Evolutionary conservation across 2,113 vertebrate species (phyloP).

Genomic region (human (Homo sapiens)): DNA sequence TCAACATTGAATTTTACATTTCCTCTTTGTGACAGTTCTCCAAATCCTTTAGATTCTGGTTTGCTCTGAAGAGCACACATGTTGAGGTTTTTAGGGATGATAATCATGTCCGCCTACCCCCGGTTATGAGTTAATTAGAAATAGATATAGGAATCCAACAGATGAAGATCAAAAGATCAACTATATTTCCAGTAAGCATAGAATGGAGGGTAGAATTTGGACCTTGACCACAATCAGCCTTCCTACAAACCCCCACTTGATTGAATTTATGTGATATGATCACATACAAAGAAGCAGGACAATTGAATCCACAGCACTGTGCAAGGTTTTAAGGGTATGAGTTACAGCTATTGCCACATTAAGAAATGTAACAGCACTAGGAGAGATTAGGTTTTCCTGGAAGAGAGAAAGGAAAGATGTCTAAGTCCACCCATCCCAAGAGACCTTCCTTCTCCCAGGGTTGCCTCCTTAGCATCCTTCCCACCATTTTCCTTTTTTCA

Average conservation of each 20-base stretch:
- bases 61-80: background rate
- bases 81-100: background rate
- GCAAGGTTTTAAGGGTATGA: background rate
- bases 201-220: background rate
- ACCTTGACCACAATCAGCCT: background rate
- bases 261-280: background rate
- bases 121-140: slow-evolving; percentile 43
- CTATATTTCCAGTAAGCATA: slow-evolving; percentile 27
- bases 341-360: background rate
- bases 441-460: background rate
- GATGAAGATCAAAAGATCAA: slow-evolving; percentile 35
- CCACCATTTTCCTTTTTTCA: background rate
- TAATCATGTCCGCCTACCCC: background rate
- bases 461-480: background rate
- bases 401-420: background rate
- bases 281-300: background rate
- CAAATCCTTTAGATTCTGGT: background rate
- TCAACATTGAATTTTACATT: background rate
- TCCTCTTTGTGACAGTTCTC: background rate
- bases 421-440: background rate
- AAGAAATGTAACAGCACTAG: background rate
- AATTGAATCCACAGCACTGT: background rate
- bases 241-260: background rate
- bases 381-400: background rate
- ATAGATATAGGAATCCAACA: background rate